Percentiles rank a stretch among this genome's conserved stretches.
Conservation (phyloP, 2,888 invertebrate species). For the Anticlea derivata region DNA sequence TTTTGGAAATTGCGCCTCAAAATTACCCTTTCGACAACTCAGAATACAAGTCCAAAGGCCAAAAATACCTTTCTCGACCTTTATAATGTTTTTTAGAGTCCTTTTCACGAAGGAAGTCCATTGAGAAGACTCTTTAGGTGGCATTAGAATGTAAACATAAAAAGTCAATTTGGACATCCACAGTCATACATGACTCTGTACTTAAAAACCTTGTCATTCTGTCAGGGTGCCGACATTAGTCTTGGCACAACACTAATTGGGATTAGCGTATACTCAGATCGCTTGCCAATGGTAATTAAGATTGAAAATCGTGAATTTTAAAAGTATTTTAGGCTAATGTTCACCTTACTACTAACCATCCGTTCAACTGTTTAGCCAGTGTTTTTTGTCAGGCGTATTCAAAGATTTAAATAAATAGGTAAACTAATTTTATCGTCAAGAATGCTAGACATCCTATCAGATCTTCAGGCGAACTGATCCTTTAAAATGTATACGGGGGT, state of each 20-base stretch:
- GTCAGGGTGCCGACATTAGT: conserved; percentile 44
- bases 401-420: too few relatives aligned
- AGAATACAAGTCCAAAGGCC: too few relatives aligned
- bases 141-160: conserved; percentile 34
- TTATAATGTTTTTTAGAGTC: not conserved
- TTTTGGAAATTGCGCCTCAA: too few relatives aligned
- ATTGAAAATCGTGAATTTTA: conserved; percentile 22
- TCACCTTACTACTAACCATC: not conserved
- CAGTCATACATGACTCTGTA: conserved; percentile 40
- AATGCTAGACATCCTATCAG: too few relatives aligned
- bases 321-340: conserved; percentile 7
- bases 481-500: too few relatives aligned
- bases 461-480: too few relatives aligned
- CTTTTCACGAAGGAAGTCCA: too few relatives aligned
- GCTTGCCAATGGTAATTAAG: conserved; percentile 58
- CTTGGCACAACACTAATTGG: conserved; percentile 57
- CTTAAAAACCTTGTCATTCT: conserved; percentile 44
- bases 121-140: too few relatives aligned
- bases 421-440: too few relatives aligned
- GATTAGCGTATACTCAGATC: conserved; percentile 47
- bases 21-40: too few relatives aligned
- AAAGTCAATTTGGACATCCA: conserved; percentile 37
- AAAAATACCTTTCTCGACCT: not conserved
- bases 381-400: too few relatives aligned
- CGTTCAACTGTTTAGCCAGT: not conserved